Conservation (phyloP, 2,113 vertebrate species). For the Aptenodytes forsteri region DNA sequence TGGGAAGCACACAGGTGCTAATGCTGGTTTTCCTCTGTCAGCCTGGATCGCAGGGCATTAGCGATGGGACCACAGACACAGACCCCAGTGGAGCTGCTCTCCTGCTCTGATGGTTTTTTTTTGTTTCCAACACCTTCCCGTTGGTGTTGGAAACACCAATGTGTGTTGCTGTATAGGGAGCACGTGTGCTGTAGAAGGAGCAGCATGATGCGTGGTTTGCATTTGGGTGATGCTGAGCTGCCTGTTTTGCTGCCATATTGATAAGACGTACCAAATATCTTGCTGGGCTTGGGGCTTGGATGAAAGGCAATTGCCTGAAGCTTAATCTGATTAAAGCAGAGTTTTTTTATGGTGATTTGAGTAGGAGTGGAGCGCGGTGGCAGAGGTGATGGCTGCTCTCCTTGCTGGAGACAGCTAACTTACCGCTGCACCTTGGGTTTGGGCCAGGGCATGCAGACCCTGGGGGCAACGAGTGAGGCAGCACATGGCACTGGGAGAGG, state of each 20-base stretch:
- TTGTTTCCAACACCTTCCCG: not conserved
- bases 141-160: not conserved
- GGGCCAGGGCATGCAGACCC: not conserved
- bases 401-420: not conserved
- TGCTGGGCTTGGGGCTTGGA: not conserved
- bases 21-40: not conserved
- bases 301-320: not conserved
- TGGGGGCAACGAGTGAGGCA: not conserved
- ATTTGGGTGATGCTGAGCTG: not conserved
- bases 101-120: not conserved
- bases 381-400: not conserved
- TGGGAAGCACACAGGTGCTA: not conserved
- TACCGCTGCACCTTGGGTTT: not conserved
- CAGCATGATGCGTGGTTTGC: accelerated
- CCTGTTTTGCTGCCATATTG: accelerated
- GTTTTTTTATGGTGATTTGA: not conserved
- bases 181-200: accelerated
- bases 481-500: not conserved
- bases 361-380: not conserved
- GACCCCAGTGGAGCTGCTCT: not conserved
- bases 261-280: not conserved
- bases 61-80: accelerated
- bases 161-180: no score
- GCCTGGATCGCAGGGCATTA: not conserved
- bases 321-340: not conserved